Conservation (phyloP, 2,113 vertebrate species). For the Nycticorax nycticorax region DNA sequence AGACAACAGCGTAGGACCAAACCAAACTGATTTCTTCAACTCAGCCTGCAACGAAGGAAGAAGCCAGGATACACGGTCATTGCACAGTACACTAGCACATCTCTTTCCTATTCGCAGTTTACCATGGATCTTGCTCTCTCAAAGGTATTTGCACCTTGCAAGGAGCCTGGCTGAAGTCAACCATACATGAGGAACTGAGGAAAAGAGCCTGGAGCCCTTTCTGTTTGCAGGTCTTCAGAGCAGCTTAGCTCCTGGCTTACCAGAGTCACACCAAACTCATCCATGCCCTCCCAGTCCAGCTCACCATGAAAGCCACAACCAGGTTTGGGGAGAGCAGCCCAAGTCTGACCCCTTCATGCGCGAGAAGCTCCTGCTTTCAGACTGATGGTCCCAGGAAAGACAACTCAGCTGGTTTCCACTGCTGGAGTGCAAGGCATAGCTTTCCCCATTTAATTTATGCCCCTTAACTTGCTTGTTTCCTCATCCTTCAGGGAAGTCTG, state of each 20-base stretch:
- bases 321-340: neutral
- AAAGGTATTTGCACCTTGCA: neutral
- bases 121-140: neutral
- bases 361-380: neutral
- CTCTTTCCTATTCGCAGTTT: neutral
- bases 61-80: neutral
- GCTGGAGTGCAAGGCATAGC: neutral
- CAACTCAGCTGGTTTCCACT: neutral
- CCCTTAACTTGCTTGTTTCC: neutral
- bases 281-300: neutral
- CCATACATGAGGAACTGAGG: neutral
- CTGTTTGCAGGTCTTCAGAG: neutral
- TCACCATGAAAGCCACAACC: neutral
- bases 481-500: neutral
- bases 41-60: neutral
- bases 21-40: neutral
- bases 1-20: neutral
- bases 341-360: rapidly evolving
- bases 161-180: neutral
- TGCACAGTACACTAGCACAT: neutral
- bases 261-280: neutral
- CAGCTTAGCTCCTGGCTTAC: neutral
- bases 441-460: neutral
- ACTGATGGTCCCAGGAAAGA: neutral
- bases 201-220: neutral